Evolutionary conservation across 2,888 invertebrate genomes (phyloP).

Genomic region (Ormyrus thymus): DNA sequence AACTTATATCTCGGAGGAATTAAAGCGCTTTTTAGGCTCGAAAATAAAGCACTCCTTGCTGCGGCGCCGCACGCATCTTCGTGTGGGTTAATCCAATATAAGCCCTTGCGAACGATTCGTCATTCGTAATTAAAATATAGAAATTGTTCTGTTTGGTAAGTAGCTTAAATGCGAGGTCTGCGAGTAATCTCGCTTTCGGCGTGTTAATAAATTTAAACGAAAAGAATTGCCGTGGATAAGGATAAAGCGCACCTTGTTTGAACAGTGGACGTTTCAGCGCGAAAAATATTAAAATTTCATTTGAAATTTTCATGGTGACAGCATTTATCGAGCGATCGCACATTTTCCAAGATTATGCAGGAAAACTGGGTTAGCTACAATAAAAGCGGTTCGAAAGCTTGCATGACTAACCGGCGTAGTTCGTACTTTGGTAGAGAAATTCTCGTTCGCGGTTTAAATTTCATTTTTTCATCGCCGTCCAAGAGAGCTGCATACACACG

Average conservation of each 20-base stretch:
- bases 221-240: too few species aligned
- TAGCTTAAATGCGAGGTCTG: too few species aligned
- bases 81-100: conserved; percentile 19
- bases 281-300: neutral
- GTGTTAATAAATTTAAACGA: too few species aligned
- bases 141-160: too few species aligned
- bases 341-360: neutral
- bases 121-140: neutral
- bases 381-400: conserved; percentile 1
- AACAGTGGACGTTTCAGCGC: too few species aligned
- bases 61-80: neutral
- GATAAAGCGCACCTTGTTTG: too few species aligned
- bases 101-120: conserved; percentile 18
- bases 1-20: conserved; percentile 17
- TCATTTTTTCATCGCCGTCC: too few species aligned
- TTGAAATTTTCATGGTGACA: neutral
- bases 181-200: too few species aligned
- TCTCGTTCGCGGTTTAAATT: neutral
- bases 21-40: conserved; percentile 25
- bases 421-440: neutral
- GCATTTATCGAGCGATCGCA: neutral
- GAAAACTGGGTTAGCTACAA: conserved; percentile 31
- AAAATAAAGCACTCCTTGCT: conserved; percentile 20
- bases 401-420: conserved; percentile 12
- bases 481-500: too few species aligned